Conservation (phyloP, 2,113 vertebrate species). For the Herpailurus yagouaroundi region DNA sequence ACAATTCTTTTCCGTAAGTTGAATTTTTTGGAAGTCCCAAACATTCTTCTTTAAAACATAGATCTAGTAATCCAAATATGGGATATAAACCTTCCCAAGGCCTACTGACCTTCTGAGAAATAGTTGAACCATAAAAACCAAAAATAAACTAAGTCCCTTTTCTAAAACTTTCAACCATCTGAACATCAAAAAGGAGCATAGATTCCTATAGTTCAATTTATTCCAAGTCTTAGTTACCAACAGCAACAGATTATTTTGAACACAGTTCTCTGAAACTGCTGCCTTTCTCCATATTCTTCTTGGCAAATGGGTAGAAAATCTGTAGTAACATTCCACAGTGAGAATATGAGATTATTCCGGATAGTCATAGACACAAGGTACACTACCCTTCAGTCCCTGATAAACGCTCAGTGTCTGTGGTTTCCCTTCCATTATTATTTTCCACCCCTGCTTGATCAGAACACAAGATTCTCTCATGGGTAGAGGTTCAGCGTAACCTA, state of each 20-base stretch:
- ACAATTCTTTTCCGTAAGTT: background rate
- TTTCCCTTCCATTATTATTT: background rate
- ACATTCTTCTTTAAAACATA: conserved; percentile 62
- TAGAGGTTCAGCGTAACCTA: background rate
- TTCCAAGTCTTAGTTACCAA: conserved; percentile 58
- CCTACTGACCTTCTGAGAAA: conserved; percentile 73
- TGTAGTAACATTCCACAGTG: background rate
- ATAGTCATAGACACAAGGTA: background rate
- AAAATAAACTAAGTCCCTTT: conserved; percentile 70
- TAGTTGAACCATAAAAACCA: conserved; percentile 62
- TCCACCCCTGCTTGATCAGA: background rate
- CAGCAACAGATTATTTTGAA: conserved; percentile 66
- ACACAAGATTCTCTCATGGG: background rate
- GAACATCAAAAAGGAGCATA: conserved; percentile 42
- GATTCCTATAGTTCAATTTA: conserved; percentile 44
- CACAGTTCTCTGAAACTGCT: conserved; percentile 23
- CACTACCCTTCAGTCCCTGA: background rate
- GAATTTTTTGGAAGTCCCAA: conserved; percentile 39
- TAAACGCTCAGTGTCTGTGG: background rate
- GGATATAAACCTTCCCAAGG: conserved; percentile 66
- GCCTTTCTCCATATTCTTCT: conserved; percentile 13
- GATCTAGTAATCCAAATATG: conserved; percentile 64
- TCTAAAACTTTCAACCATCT: conserved; percentile 52
- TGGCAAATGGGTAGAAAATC: conserved; percentile 39
- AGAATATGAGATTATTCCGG: conserved; percentile 22